Conservation (phyloP, 2,797 vertebrate species). For the Phrynocephalus forsythii region DNA sequence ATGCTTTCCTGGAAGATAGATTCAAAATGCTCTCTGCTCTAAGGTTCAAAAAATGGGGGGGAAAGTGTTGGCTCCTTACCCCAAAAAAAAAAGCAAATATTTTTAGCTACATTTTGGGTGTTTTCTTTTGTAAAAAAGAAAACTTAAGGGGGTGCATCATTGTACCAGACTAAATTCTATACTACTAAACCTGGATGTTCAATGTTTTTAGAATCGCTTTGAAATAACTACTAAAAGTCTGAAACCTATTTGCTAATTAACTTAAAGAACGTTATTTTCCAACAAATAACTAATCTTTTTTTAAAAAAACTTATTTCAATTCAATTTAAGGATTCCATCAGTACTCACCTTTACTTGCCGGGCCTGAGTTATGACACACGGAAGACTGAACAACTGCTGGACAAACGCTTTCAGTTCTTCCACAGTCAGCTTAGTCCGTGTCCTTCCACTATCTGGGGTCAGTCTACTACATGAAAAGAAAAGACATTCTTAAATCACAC, state of each 20-base stretch:
- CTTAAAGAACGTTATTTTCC: neutral
- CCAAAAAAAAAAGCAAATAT: neutral
- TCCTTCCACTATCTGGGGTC: slow-evolving; percentile 86
- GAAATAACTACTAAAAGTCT: slow-evolving; percentile 7
- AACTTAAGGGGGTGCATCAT: too few species aligned
- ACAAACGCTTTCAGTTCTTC: slow-evolving; percentile 98
- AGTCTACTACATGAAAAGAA: slow-evolving; percentile 78
- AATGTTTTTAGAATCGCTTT: slow-evolving; percentile 19
- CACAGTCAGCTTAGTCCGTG: slow-evolving; percentile 93
- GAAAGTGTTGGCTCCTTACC: neutral
- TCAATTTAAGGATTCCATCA: neutral
- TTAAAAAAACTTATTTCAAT: neutral
- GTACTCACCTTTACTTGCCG: slow-evolving; percentile 93
- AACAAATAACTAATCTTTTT: neutral
- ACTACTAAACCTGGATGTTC: neutral
- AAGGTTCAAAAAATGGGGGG: neutral
- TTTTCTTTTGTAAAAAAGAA: neutral
- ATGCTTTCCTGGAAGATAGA: too few species aligned
- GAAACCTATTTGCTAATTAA: slow-evolving; percentile 1
- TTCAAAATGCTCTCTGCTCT: neutral
- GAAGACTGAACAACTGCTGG: slow-evolving; percentile 93
- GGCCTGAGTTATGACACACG: slow-evolving; percentile 95
- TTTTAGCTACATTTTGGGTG: neutral
- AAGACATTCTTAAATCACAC: neutral
- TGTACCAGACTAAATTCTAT: neutral